Evolutionary conservation across 2,888 invertebrate genomes (phyloP), one percentile per base, ranked within the genome.

Genomic region (Onchidella celtica): DNA sequence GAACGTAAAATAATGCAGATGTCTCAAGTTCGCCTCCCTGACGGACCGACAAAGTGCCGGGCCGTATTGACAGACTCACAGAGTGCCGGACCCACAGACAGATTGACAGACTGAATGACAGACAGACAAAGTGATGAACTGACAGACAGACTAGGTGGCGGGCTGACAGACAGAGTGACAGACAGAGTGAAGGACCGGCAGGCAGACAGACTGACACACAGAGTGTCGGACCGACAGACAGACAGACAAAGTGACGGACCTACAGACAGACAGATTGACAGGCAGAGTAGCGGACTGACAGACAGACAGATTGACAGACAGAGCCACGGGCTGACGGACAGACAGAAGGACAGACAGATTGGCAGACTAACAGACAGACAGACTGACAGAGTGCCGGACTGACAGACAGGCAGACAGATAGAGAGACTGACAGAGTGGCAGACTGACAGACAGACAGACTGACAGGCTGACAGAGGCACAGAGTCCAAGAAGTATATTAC

Each of bases 91-190:
- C 36, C 47, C 59, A 74, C 61, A 59, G 59, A 74, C 61, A 74
- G 21, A 74, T 36, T 6, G 55, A 74, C 61, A 74, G 59, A 74
- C 61, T 6, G 59, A 74, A n/a, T n/a, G n/a, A n/a, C n/a, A 74
- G 21, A 74, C 61, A 59, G 55, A 74, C 61, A 74, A 57, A 74
- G 36, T 6, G 59, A 74, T 36, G 14, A 34, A 74, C 61, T 59
- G 59, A 57, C 74, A 59, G 34, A 74, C 61, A 74, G 34, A 47
- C 21, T 3, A 47, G n/a, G 27, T 9, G 38, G 9, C 21, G 36
- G 27, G 4, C 61, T 24, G 11, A 61, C 61, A 61, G 24, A 61
- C 24, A 73, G 21, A 73, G 57, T 61, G 61, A 74, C 3, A 74
- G 61, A 61, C 2, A 74, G 61, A 61, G 21, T 61, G 61, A 74